Percentiles rank a stretch among this genome's conserved stretches.
Evolutionary conservation across 2,888 invertebrate genomes (phyloP).

Genomic region (Aleiodes leptofemur): DNA sequence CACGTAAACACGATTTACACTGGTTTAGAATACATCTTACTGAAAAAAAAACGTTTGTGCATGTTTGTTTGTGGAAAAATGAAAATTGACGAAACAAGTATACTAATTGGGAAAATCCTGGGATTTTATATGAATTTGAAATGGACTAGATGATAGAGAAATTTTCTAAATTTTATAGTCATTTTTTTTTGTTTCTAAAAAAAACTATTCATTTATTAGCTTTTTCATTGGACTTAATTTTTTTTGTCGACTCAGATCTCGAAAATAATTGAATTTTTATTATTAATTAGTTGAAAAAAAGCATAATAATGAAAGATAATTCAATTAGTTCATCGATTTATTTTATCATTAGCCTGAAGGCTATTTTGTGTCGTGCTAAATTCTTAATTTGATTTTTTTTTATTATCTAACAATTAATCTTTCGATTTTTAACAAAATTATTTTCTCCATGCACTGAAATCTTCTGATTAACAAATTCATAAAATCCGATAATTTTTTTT

Average conservation of each 20-base stretch:
- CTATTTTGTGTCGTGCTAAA: not conserved
- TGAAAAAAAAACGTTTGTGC: too few relatives aligned
- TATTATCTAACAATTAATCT: not conserved
- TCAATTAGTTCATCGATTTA: not conserved
- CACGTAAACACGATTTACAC: too few relatives aligned
- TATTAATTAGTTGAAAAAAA: not conserved
- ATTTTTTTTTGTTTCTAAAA: not conserved
- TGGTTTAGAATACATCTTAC: too few relatives aligned
- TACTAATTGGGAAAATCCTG: too few relatives aligned
- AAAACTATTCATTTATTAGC: not conserved
- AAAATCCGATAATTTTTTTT: not conserved
- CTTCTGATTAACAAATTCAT: too few relatives aligned
- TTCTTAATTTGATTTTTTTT: constrained; percentile 8
- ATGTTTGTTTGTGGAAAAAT: too few relatives aligned
- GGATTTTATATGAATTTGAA: constrained; percentile 20
- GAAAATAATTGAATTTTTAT: too few relatives aligned
- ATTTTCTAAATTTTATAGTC: not conserved
- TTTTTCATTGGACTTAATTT: not conserved
- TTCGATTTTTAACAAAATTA: not conserved
- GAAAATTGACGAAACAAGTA: too few relatives aligned
- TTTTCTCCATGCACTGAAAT: not conserved
- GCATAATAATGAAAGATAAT: constrained; percentile 11
- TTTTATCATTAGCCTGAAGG: not conserved
- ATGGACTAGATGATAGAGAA: not conserved
- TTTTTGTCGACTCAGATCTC: not conserved